Evolutionary conservation across 2,113 vertebrate genomes (phyloP), one percentile per base, ranked within the genome.

Genomic region (Numenius arquata): DNA sequence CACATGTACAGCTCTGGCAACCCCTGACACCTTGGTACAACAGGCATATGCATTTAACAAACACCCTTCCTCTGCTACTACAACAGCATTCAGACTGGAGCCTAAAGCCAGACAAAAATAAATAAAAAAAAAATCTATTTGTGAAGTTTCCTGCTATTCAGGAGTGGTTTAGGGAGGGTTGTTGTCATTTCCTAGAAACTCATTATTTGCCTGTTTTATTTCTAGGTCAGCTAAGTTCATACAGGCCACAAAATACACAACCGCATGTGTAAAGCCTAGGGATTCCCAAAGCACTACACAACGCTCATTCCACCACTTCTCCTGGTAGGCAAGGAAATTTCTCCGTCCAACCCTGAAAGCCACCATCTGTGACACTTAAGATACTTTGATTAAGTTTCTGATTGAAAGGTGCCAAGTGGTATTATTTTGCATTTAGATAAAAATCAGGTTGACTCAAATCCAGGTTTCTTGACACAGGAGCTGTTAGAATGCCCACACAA

Each of bases 1-100:
- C 1, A 30, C 62, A 34, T 0, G 0, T 3, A 14, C 23, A 30
- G 63, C 36, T 32, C 61, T 43, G 71, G 27, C 23, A 52, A 4
- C 20, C 61, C 20, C 25, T 0, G 4, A 53, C 32, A n/a, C 21
- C 12, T 36, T n/a, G n/a, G 22, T 9, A 48, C 23, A 50, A 17
- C 8, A 21, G 8, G 27, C 12, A 16, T 9, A 14, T 0, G 14
- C 32, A 11, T 9, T 23, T 18, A 56, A 36, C 41, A 50, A 63
- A 17, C 58, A 12, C 20, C 14, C 56, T 16, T 41, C 14, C 29
- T 36, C 30, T 25, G 20, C 3, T 56, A 21, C 63, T 55, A 15
- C 36, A 22, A 15, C 40, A 75, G 19, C 65, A 48, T 23, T 56
- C 1, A 0, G 30, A 48, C 32, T 0, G 2, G 6, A 55, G 22